Base-by-base conservation (phyloP, 2,888 invertebrate genomes). In the Gryllus longicercus region DNA sequence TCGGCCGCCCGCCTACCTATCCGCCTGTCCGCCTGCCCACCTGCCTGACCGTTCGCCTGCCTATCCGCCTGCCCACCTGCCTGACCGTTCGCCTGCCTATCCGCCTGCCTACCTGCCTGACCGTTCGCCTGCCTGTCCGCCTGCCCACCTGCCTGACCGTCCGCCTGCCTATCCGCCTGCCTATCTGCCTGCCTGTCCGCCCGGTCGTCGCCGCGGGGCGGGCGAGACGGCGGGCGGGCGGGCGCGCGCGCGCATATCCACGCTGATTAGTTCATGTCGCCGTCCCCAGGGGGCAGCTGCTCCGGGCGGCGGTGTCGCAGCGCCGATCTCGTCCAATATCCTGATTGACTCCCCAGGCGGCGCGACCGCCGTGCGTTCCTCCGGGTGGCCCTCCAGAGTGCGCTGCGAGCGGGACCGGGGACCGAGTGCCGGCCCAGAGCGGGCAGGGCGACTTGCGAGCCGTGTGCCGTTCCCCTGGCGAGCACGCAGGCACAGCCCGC, bases 321-420 rank as follows among this genome's bases (percentile, higher is more conserved):
- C 38, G 38, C 63, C n/a, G 63, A 63, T 63, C 63, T 18, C 63
- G 63, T n/a, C 63, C 63, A 63, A 63, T 63, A 63, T 63, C n/a
- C 63, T 63, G 63, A 63, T 63, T 63, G 63, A 63, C 63, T 63
- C 63, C 63, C 63, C 63, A 63, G 63, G 63, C 63, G 63, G n/a
- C 14, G n/a, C 63, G 63, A 12, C 63, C n/a, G 63, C 63, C 16
- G 14, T 16, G n/a, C 63, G 63, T 14, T 63, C 63, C 63, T 63
- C n/a, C 63, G 63, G 16, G n/a, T 11, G 12, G 14, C 63, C 63
- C 63, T 63, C 63, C 63, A 14, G 16, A 63, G 38, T 8, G 5
- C 38, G 8, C 4, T 38, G 38, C 38, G 38, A 8, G 38, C 38
- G 4, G 8, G 38, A 38, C 38, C 38, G 21, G 21, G 21, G 21